phyloP scores from a whole-genome alignment of 2,888 invertebrate species.

The Sipha maydis region DNA sequence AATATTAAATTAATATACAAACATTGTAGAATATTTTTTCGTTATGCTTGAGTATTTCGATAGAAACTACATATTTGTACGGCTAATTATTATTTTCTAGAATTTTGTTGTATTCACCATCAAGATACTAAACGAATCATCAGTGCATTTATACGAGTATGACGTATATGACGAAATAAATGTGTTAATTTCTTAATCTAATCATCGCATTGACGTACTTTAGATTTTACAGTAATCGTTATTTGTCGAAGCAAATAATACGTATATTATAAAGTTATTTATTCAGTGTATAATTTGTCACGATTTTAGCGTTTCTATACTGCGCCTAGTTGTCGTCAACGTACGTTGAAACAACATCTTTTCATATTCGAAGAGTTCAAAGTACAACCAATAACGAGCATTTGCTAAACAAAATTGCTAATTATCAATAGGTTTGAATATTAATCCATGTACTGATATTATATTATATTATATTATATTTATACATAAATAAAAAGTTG shows the following conservation, averaged over 20 bases:
- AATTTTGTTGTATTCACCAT: neutral
- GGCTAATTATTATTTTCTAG: neutral
- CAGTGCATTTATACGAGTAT: neutral
- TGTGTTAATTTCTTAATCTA: neutral
- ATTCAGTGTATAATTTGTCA: no score
- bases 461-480: no score
- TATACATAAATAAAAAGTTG: no score
- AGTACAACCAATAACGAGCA: neutral
- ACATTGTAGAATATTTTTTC: no score
- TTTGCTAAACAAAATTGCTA: neutral
- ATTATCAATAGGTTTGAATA: no score
- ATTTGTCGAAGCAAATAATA: neutral
- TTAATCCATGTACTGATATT: no score
- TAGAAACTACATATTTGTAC: neutral
- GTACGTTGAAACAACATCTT: neutral
- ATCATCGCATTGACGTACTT: conserved; percentile 1
- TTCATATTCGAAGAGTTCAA: neutral
- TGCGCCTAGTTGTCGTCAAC: neutral
- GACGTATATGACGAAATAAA: neutral
- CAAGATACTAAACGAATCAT: neutral
- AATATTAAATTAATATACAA: no score
- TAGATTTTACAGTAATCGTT: conserved; percentile 15
- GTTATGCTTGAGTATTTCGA: no score
- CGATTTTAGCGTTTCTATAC: neutral
- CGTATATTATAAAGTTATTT: neutral